Evolutionary conservation across 2,797 vertebrate species (phyloP).

Genomic region (Carduelis carduelis): DNA sequence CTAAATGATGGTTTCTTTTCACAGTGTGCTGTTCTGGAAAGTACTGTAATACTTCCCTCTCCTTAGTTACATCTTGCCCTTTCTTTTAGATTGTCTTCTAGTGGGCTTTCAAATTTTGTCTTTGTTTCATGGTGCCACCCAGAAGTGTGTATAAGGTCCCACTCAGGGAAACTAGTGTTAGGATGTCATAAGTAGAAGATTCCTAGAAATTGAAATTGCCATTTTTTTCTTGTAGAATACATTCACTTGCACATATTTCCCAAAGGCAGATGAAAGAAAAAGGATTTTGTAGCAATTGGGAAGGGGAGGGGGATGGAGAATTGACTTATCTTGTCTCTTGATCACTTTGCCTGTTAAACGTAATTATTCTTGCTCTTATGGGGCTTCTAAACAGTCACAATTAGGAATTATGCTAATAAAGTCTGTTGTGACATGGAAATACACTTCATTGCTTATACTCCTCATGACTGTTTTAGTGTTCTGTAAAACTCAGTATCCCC

Average conservation of each 20-base stretch:
- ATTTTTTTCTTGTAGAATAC: neutral
- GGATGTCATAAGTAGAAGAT: neutral
- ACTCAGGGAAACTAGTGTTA: neutral
- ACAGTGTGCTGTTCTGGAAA: neutral
- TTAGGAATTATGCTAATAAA: constrained; percentile 71
- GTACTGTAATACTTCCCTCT: neutral
- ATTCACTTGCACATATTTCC: neutral
- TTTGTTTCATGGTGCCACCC: neutral
- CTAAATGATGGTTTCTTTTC: neutral
- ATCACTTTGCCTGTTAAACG: constrained; percentile 61
- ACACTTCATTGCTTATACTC: constrained; percentile 24
- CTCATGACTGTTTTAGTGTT: constrained; percentile 2
- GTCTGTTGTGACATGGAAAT: constrained; percentile 33
- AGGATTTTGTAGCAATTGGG: constrained; percentile 11
- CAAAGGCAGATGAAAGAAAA: neutral
- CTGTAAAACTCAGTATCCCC: neutral
- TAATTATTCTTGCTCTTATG: constrained; percentile 70
- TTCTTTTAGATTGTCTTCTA: neutral
- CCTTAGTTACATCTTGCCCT: neutral
- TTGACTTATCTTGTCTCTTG: constrained; percentile 64
- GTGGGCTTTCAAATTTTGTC: neutral
- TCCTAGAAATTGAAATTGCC: neutral
- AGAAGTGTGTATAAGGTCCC: neutral
- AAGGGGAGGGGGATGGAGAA: neutral
- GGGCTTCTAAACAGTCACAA: constrained; percentile 68